Conservation (phyloP, 2,113 vertebrate species). For the Lophotis ruficrista region DNA sequence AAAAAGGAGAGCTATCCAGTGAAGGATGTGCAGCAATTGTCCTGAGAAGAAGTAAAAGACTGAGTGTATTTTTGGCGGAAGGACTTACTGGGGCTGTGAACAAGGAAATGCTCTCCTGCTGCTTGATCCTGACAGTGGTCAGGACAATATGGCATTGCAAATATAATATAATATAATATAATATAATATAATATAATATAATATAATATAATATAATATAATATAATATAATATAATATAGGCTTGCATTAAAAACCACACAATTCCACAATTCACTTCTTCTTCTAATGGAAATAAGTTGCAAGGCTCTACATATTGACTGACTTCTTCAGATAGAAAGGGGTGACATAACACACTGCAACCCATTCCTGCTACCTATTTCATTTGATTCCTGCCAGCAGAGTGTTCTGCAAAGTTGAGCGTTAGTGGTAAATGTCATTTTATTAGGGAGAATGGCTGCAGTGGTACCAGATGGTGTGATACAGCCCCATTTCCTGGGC, state of each 20-base stretch:
- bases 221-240: neutral
- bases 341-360: neutral
- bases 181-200: neutral
- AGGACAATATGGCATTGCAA: neutral
- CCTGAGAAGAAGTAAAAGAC: neutral
- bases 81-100: neutral
- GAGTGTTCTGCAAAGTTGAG: neutral
- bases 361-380: neutral
- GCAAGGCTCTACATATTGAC: neutral
- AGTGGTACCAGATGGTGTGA: rapidly evolving
- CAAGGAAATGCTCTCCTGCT: neutral
- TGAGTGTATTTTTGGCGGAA: neutral
- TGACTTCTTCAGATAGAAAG: neutral
- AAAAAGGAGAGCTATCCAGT: neutral
- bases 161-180: neutral
- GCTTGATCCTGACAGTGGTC: neutral
- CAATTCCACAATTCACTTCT: neutral
- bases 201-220: neutral
- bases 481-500: neutral
- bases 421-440: neutral
- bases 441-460: neutral
- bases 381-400: neutral
- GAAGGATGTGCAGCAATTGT: neutral
- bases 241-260: neutral
- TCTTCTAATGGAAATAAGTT: neutral